phyloP scores from a whole-genome alignment of 1,140 invertebrate genomes.

The Druon quercuslanigerum region DNA sequence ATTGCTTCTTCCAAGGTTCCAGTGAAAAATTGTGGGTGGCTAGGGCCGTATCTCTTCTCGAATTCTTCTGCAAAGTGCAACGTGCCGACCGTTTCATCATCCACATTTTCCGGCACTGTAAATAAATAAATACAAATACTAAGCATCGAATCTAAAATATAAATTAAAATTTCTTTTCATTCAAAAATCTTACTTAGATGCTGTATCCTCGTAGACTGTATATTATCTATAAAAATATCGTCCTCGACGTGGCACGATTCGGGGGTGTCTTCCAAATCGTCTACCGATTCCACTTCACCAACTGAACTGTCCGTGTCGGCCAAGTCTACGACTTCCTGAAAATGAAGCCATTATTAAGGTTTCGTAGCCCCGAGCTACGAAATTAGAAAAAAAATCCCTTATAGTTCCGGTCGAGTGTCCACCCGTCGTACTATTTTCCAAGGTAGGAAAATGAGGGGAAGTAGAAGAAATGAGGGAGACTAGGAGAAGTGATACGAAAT shows the following conservation, averaged over 20 bases:
- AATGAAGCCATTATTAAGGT: conserved; percentile 29
- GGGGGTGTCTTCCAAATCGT: conserved; percentile 90
- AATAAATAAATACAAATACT: conserved; percentile 46
- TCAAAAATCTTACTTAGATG: conserved; percentile 82
- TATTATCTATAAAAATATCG: conserved; percentile 89
- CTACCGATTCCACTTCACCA: conserved; percentile 90
- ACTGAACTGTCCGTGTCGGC: conserved; percentile 83
- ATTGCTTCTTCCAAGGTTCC: conserved; percentile 93
- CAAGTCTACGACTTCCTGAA: conserved; percentile 69
- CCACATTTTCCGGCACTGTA: conserved; percentile 89
- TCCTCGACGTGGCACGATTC: conserved; percentile 89
- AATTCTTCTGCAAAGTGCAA: conserved; percentile 92
- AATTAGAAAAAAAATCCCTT: too few relatives aligned
- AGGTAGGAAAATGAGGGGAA: too few relatives aligned
- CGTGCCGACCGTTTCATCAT: conserved; percentile 90
- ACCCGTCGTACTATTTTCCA: too few relatives aligned
- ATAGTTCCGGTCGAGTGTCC: too few relatives aligned
- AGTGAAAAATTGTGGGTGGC: conserved; percentile 92
- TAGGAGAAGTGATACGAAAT: too few relatives aligned
- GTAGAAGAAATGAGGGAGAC: too few relatives aligned
- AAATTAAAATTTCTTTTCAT: conserved; percentile 1
- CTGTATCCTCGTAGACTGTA: conserved; percentile 81
- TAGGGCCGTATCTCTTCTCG: conserved; percentile 85
- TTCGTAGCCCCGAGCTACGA: too few relatives aligned
- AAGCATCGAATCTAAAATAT: background rate